These are phyloP conservation scores for Neopipo cinnamomea DNA, from an alignment of 2,113 vertebrate genomes.

Conservation along the genomic window DNA sequence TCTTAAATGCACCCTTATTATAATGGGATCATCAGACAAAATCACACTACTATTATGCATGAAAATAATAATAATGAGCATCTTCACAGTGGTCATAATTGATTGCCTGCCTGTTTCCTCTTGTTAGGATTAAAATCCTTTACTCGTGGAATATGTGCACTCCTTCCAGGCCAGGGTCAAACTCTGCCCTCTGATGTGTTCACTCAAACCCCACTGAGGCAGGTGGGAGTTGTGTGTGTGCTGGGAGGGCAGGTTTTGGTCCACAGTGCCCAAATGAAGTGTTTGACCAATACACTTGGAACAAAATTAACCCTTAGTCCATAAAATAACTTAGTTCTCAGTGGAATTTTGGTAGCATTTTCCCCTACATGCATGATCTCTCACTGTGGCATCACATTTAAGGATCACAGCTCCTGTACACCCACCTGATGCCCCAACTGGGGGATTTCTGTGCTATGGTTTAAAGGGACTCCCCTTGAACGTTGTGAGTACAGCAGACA, in stretches of 20 bases:
- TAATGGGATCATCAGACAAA: not conserved
- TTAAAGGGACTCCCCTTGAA: not conserved
- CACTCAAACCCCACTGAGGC: slow-evolving; percentile 11
- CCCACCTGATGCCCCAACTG: slow-evolving; percentile 31
- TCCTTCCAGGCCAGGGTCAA: slow-evolving; percentile 48
- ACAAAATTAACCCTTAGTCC: not conserved
- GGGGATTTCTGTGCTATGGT: slow-evolving; percentile 23
- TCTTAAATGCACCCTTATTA: not conserved
- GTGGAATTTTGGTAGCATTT: not conserved
- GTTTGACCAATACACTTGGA: not conserved
- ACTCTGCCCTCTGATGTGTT: slow-evolving; percentile 10
- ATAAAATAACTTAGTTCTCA: not conserved
- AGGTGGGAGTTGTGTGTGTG: slow-evolving; percentile 14
- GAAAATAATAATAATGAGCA: not conserved
- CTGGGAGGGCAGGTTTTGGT: slow-evolving; percentile 3
- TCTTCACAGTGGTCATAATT: slow-evolving; percentile 30
- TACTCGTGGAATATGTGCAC: not conserved
- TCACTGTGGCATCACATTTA: slow-evolving; percentile 6
- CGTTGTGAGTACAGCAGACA: not conserved
- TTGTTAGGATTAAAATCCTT: not conserved
- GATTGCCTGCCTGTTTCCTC: slow-evolving; percentile 55
- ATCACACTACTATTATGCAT: not conserved
- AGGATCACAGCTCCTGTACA: slow-evolving; percentile 1
- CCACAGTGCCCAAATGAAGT: not conserved
- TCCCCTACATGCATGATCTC: slow-evolving; percentile 10